These are phyloP conservation scores for Ochropacha duplaris DNA, from an alignment of 2,888 invertebrate genomes.

Conservation along the genomic window DNA sequence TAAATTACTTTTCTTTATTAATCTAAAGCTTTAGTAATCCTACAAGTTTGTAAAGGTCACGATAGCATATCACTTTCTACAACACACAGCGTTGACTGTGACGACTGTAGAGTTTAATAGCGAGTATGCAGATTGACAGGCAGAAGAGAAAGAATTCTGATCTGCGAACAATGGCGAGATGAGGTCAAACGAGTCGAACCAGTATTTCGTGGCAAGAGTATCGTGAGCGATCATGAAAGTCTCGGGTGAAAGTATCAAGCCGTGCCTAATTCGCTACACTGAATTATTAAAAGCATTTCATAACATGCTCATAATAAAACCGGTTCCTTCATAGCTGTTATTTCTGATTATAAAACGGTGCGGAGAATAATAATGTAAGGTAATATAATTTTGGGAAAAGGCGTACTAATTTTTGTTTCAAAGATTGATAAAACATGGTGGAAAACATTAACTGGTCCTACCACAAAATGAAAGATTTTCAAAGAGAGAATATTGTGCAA, in stretches of 20 bases:
- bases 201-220: constrained; percentile 45
- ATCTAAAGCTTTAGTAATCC: background rate
- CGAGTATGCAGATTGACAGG: constrained; percentile 42
- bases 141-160: constrained; percentile 51
- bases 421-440: too few relatives aligned
- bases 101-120: constrained; percentile 41
- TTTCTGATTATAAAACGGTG: constrained; percentile 50
- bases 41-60: constrained; percentile 11
- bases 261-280: constrained; percentile 64
- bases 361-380: constrained; percentile 55
- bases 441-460: too few relatives aligned
- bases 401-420: too few relatives aligned
- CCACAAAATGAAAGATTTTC: constrained; percentile 59
- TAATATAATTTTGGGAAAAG: too few relatives aligned
- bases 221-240: constrained; percentile 63
- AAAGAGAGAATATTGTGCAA: too few relatives aligned
- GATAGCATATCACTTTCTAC: constrained; percentile 38
- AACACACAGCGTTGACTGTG: constrained; percentile 49
- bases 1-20: too few relatives aligned
- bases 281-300: constrained; percentile 71
- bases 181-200: constrained; percentile 67
- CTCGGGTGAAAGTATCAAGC: constrained; percentile 72
- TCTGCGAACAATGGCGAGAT: constrained; percentile 55
- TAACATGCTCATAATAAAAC: constrained; percentile 68
- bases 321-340: constrained; percentile 55